Evolutionary conservation across 2,888 invertebrate species (phyloP).

Genomic region (Ctena decussata): DNA sequence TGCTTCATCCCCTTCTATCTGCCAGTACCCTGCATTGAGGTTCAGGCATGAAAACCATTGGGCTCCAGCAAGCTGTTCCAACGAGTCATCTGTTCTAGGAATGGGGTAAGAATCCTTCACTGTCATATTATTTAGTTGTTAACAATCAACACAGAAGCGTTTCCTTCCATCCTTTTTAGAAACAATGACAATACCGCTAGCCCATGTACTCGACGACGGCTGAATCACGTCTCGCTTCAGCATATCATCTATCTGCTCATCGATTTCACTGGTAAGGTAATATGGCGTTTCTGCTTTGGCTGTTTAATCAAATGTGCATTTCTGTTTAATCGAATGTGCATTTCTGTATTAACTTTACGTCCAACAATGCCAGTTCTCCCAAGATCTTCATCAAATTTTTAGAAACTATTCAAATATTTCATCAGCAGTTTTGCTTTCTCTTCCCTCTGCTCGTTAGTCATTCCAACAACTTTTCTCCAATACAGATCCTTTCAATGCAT

Average conservation of each 20-base stretch:
- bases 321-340: no score
- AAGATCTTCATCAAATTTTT: constrained; percentile 27
- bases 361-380: constrained; percentile 45
- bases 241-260: constrained; percentile 14
- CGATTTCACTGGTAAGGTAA: constrained; percentile 26
- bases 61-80: constrained; percentile 13
- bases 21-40: constrained; percentile 61
- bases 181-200: constrained; percentile 20
- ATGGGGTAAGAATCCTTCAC: constrained; percentile 30
- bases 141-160: constrained; percentile 24
- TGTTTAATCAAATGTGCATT: constrained; percentile 49
- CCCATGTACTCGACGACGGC: constrained; percentile 22
- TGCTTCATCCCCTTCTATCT: constrained; percentile 23
- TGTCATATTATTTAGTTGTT: constrained; percentile 22
- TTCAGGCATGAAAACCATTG: constrained; percentile 57
- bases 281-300: constrained; percentile 34
- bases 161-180: constrained; percentile 20
- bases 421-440: constrained; percentile 18
- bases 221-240: constrained; percentile 22
- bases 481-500: constrained; percentile 27
- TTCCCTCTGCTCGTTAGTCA: neutral
- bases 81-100: constrained; percentile 22
- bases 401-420: constrained; percentile 35
- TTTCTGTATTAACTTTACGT: constrained; percentile 56
- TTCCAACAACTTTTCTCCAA: neutral